Percentiles rank a stretch among this genome's conserved stretches.
Conservation (phyloP, 2,888 invertebrate genomes). For the Fissipunctia ypsillon region DNA sequence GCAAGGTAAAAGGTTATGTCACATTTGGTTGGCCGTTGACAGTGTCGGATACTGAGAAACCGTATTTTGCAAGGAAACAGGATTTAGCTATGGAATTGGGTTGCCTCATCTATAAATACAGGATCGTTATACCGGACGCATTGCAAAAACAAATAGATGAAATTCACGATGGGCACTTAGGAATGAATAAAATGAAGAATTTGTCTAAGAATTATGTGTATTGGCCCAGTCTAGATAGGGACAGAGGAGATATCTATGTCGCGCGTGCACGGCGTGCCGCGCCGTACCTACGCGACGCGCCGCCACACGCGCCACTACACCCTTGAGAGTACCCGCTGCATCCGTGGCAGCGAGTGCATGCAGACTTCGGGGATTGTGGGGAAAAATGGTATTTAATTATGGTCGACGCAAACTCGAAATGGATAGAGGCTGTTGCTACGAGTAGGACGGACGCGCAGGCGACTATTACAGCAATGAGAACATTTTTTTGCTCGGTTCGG, state of each 20-base stretch:
- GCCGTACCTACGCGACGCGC: not conserved
- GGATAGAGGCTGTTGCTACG: constrained; percentile 13
- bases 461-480: constrained; percentile 3
- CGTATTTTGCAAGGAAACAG: not conserved
- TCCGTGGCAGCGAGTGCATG: not conserved
- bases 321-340: not conserved
- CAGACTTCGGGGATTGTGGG: not conserved
- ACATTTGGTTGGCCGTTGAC: constrained; percentile 4
- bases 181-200: constrained; percentile 4
- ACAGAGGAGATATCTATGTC: not conserved
- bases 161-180: constrained; percentile 4
- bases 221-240: constrained; percentile 7
- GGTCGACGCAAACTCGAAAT: constrained; percentile 10
- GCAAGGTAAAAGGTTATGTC: not conserved
- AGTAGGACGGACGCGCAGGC: constrained; percentile 5
- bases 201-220: not conserved
- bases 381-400: constrained; percentile 1
- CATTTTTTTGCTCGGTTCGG: constrained; percentile 7
- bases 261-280: not conserved
- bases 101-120: constrained; percentile 4
- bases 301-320: not conserved
- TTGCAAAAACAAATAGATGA: not conserved
- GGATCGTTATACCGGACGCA: constrained; percentile 1
- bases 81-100: not conserved
- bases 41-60: constrained; percentile 1